Conservation (phyloP, 2,888 invertebrate genomes). For the Drosophila silvestris region DNA sequence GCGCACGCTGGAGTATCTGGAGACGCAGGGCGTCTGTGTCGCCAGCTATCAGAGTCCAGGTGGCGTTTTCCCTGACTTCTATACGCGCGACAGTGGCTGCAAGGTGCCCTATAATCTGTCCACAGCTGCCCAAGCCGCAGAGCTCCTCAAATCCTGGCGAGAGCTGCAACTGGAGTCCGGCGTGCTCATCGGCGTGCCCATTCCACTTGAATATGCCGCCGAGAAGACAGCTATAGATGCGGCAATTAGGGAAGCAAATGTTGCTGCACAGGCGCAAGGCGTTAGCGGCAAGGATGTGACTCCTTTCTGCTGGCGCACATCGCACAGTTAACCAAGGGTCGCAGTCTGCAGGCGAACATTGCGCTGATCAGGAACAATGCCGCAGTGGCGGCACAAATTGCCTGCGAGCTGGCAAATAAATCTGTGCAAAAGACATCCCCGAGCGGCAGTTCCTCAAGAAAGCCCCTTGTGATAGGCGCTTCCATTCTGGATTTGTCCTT, state of each 20-base stretch:
- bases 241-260: slow-evolving; percentile 90
- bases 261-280: slow-evolving; percentile 87
- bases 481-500: slow-evolving; percentile 91
- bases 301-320: slow-evolving; percentile 94
- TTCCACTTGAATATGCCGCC: slow-evolving; percentile 90
- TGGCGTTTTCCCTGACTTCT: slow-evolving; percentile 96
- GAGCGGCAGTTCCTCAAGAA: neutral
- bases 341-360: slow-evolving; percentile 94
- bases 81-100: slow-evolving; percentile 91
- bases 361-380: slow-evolving; percentile 98
- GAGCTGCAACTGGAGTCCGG: slow-evolving; percentile 89
- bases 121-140: slow-evolving; percentile 89
- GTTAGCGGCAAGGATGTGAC: slow-evolving; percentile 95
- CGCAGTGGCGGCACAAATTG: slow-evolving; percentile 91
- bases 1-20: slow-evolving; percentile 96
- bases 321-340: slow-evolving; percentile 91
- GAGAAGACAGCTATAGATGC: slow-evolving; percentile 87
- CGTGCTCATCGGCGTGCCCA: slow-evolving; percentile 95
- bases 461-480: slow-evolving; percentile 90
- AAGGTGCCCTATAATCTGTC: slow-evolving; percentile 90
- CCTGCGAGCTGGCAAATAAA: slow-evolving; percentile 86
- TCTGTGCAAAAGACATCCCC: neutral
- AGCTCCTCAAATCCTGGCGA: slow-evolving; percentile 87
- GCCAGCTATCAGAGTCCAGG: slow-evolving; percentile 89
- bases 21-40: slow-evolving; percentile 97